Base-by-base conservation (phyloP, 2,797 vertebrate species). In the Fundulus diaphanus region DNA sequence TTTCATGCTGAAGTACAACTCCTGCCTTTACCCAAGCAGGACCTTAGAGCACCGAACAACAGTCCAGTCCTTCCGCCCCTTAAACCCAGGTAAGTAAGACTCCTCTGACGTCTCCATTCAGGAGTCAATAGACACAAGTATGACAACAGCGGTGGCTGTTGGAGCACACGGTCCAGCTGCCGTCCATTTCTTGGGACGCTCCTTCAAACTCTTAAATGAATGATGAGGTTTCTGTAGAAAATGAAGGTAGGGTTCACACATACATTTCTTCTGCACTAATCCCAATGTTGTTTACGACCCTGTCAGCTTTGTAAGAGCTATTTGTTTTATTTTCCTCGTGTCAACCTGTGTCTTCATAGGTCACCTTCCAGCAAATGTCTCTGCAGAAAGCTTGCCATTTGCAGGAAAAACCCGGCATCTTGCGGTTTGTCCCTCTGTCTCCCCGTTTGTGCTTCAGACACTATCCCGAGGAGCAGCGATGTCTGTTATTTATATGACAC, bases 401-500 rank as follows among this genome's bases (percentile, higher is more conserved):
- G 37, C 5, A 80, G 72, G 18, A 77, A 54, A 76, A 66, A 13
- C 59, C 29, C 18, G 7, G 11, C 70, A 84, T 73, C 78, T 82
- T 85, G 70, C 72, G 74, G 68, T 83, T 81, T 73, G 11, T 74
- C 63, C 8, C 59, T 72, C 72, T 81, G 86, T 72, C 75, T 84
- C 59, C 74, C 0, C 22, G 42, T 72, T 76, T 88, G 61, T 54
- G 61, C 52, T 72, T 76, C n/a, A 72, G 22, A 72, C 83, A 33
- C 24, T 24, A n/a, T 76, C 79, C 74, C 70, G 24, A 77, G 74
- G 72, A 81, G 82, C 66, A n/a, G 42, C 71, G 33, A 54, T 68
- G 46, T 52, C 18, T 48, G 82, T 88, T 87, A 85, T 92, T 91
- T 90, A 88, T 89, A 35, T 73, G 42, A 72, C 5, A 5, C 48